Evolutionary conservation across 1,140 invertebrate species (phyloP).

Genomic region (Myzus persicae): DNA sequence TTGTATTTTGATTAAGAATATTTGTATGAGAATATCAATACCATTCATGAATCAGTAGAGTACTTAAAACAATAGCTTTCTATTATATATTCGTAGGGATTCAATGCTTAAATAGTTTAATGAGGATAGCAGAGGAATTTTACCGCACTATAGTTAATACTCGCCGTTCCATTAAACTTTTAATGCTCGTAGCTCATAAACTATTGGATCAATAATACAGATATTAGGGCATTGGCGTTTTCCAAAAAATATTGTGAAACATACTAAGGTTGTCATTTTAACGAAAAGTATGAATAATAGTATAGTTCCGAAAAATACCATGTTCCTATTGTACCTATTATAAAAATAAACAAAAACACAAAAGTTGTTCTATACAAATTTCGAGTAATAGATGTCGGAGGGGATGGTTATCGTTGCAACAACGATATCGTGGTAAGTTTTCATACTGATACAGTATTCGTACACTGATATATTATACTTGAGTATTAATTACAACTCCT

Average conservation of each 20-base stretch:
- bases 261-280: neutral
- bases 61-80: neutral
- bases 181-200: neutral
- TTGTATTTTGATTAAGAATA: neutral
- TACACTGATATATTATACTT: too few species aligned
- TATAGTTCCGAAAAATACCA: neutral
- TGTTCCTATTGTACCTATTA: too few species aligned
- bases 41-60: neutral
- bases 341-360: neutral
- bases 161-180: neutral
- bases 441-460: neutral
- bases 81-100: neutral
- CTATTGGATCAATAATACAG: neutral
- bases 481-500: neutral
- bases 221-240: neutral
- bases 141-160: neutral
- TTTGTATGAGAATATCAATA: neutral
- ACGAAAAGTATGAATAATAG: neutral
- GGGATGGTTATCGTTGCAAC: neutral
- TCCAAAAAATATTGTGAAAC: neutral
- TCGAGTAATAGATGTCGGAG: neutral
- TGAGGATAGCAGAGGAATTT: neutral
- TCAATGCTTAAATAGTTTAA: neutral
- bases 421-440: neutral
- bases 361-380: neutral